These are phyloP conservation scores for Dicaeum eximium DNA, from an alignment of 2,113 vertebrate genomes.

Conservation along the genomic window DNA sequence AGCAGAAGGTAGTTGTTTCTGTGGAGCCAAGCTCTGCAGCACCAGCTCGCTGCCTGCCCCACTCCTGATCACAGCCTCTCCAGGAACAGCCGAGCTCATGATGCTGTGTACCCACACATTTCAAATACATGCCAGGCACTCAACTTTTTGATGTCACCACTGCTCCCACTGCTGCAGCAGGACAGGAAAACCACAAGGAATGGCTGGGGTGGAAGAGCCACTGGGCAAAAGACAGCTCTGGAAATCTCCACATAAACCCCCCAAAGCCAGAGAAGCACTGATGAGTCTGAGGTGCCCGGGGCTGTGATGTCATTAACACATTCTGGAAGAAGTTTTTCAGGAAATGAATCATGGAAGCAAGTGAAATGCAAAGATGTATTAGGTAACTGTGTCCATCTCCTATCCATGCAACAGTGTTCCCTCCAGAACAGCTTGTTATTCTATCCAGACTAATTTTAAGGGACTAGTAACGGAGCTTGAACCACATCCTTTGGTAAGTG, in stretches of 20 bases:
- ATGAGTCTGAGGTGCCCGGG: background rate
- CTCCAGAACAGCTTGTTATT: background rate
- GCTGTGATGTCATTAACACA: background rate
- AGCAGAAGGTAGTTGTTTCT: background rate
- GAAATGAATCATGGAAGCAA: constrained; percentile 42
- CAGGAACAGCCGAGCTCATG: fast-evolving
- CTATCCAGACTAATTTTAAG: background rate
- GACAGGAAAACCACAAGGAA: background rate
- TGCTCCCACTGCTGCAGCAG: background rate
- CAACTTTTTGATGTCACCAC: fast-evolving
- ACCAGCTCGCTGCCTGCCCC: background rate
- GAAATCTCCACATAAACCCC: background rate
- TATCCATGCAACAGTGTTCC: background rate
- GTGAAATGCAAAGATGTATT: background rate
- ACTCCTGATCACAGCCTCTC: background rate
- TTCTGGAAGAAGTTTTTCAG: background rate
- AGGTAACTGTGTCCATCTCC: background rate
- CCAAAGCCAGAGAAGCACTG: background rate
- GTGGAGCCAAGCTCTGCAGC: background rate
- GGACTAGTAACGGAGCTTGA: background rate
- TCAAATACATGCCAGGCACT: background rate
- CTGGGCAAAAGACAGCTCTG: background rate
- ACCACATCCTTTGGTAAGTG: constrained; percentile 27
- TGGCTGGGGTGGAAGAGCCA: background rate
- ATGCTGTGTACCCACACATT: no score